A percentile compares a stretch with the other conserved stretches of the same genome.
These are phyloP conservation scores for Anhinga rufa DNA, from an alignment of 2,113 vertebrate genomes.

Conservation along the genomic window DNA sequence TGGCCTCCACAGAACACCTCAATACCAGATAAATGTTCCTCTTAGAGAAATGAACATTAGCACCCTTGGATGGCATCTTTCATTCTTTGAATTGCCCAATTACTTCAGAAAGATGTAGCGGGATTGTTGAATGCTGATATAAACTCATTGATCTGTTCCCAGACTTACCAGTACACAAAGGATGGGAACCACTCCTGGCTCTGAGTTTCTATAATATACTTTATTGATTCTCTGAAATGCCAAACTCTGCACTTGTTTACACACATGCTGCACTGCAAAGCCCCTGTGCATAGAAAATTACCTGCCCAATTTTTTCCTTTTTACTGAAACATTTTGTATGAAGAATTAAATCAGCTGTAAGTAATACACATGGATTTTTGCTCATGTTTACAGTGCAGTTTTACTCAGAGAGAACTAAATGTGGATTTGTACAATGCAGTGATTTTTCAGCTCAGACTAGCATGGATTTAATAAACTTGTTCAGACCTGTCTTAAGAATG, in stretches of 20 bases:
- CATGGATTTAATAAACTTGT: background rate
- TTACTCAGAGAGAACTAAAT: background rate
- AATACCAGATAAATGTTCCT: background rate
- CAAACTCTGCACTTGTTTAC: background rate
- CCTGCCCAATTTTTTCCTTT: background rate
- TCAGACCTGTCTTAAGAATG: background rate
- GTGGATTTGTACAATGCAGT: background rate
- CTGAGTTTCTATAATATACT: background rate
- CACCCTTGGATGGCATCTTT: background rate
- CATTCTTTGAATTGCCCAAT: constrained; percentile 18
- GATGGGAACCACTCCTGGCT: constrained; percentile 3
- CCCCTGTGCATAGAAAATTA: background rate
- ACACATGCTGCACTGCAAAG: background rate
- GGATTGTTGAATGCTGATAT: constrained; percentile 1
- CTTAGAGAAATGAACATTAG: background rate
- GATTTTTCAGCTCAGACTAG: background rate
- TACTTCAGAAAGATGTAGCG: constrained; percentile 4
- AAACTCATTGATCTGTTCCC: constrained; percentile 30
- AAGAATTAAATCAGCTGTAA: background rate
- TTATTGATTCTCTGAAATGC: constrained; percentile 19
- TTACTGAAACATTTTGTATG: background rate
- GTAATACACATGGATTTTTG: background rate
- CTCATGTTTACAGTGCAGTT: background rate
- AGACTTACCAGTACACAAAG: constrained; percentile 12
- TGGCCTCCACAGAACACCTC: background rate